A percentile compares a stretch with the other conserved stretches of the same genome.
phyloP scores from a whole-genome alignment of 1,140 invertebrate genomes.

The Papilio polytes region DNA sequence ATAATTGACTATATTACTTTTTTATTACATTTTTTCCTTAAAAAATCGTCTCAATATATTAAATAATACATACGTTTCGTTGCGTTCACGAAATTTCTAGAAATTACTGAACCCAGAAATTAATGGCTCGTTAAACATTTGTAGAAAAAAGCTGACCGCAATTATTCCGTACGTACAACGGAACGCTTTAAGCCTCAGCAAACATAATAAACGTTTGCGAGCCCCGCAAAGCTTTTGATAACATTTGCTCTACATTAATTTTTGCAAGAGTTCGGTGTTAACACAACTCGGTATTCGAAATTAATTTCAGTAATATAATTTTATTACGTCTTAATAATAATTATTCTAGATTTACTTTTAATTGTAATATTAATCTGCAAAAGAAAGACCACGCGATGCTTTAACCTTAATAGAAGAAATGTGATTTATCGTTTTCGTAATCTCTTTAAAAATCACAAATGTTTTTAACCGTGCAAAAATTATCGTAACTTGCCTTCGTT shows the following conservation, averaged over 20 bases:
- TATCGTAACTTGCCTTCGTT: neutral
- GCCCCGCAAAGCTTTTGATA: neutral
- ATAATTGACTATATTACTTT: too few relatives aligned
- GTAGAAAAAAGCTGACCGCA: neutral
- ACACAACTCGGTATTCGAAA: neutral
- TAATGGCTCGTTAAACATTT: neutral
- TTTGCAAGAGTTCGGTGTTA: neutral
- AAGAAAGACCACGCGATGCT: too few relatives aligned
- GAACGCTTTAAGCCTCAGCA: neutral
- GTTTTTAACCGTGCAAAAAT: too few relatives aligned
- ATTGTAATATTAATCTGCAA: too few relatives aligned
- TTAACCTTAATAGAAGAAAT: too few relatives aligned
- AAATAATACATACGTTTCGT: neutral
- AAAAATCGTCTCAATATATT: neutral
- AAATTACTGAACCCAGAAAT: neutral
- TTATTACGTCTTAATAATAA: neutral
- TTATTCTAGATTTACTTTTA: neutral
- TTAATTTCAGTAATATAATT: neutral
- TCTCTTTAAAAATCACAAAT: too few relatives aligned
- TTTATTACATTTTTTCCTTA: too few relatives aligned
- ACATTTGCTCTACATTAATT: conserved; percentile 7
- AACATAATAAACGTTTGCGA: conserved; percentile 13
- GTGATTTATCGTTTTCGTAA: too few relatives aligned
- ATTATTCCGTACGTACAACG: neutral
- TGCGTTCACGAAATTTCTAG: neutral